Evolutionary conservation across 2,888 invertebrate species (phyloP).

Genomic region (Drosophila sordidapex): DNA sequence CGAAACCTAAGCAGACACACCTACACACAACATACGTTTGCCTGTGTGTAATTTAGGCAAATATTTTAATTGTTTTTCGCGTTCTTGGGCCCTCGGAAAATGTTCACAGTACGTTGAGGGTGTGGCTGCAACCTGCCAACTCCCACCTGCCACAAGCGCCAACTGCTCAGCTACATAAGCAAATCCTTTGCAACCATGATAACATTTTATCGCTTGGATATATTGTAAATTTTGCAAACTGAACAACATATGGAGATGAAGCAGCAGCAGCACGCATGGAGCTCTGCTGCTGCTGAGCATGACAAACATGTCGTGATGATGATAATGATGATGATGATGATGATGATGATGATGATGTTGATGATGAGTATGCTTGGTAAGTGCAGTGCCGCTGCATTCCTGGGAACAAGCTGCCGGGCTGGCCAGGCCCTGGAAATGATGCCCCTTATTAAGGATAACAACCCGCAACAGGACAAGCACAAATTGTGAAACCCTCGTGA

Average conservation of each 20-base stretch:
- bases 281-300: background rate
- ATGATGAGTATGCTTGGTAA: constrained; percentile 7
- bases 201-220: constrained; percentile 85
- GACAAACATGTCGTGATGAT: constrained; percentile 5
- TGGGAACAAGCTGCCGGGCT: constrained; percentile 10
- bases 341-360: constrained; percentile 6
- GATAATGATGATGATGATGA: constrained; percentile 10
- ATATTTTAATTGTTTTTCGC: constrained; percentile 72
- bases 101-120: constrained; percentile 17
- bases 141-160: constrained; percentile 24
- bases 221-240: constrained; percentile 82
- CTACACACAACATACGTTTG: background rate
- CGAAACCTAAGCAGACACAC: background rate
- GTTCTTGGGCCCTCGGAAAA: constrained; percentile 30
- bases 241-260: constrained; percentile 24
- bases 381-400: constrained; percentile 46
- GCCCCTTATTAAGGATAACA: constrained; percentile 78
- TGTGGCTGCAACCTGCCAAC: constrained; percentile 2
- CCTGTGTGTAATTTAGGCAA: constrained; percentile 62
- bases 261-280: background rate
- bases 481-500: constrained; percentile 45
- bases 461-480: constrained; percentile 71
- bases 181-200: constrained; percentile 58
- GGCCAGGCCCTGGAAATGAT: constrained; percentile 37
- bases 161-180: constrained; percentile 34